These are phyloP conservation scores for Neoseiulus cucumeris DNA, from an alignment of 1,140 invertebrate species.

Conservation along the genomic window DNA sequence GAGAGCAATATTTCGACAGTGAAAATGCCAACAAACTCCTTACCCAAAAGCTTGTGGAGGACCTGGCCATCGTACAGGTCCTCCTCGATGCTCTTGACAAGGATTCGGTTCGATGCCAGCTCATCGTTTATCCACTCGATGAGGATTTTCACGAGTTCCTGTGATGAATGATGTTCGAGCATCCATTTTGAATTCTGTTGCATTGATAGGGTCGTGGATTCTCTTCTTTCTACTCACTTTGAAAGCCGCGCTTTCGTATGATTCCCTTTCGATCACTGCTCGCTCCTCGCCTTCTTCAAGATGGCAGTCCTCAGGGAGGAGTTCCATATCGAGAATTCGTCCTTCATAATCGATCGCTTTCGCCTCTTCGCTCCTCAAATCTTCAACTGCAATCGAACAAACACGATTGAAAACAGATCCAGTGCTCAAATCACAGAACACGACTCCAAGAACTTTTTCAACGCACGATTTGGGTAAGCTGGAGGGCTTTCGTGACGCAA, in stretches of 20 bases:
- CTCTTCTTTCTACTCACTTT: too few species aligned
- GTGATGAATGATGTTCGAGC: too few species aligned
- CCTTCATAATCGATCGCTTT: conserved; percentile 8
- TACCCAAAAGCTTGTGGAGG: conserved; percentile 78
- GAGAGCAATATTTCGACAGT: conserved; percentile 3
- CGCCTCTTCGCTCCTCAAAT: not conserved
- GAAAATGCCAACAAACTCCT: conserved; percentile 14
- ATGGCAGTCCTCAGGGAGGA: conserved; percentile 19
- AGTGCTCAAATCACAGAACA: too few species aligned
- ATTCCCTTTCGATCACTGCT: conserved; percentile 76
- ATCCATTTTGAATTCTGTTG: too few species aligned
- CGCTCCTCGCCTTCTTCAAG: conserved; percentile 86
- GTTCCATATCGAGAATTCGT: conserved; percentile 16
- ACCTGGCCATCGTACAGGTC: conserved; percentile 98
- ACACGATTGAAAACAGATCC: too few species aligned
- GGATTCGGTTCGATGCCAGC: conserved; percentile 82
- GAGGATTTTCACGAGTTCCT: conserved; percentile 61
- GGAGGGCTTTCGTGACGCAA: too few species aligned
- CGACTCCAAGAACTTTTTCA: too few species aligned
- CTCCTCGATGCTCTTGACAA: conserved; percentile 88
- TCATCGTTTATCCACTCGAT: conserved; percentile 98
- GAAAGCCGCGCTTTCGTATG: conserved; percentile 64
- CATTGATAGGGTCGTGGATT: too few species aligned
- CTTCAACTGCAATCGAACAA: not conserved
- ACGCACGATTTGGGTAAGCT: too few species aligned